Conservation (phyloP, 2,797 vertebrate genomes). For the Meriones psammophilus region DNA sequence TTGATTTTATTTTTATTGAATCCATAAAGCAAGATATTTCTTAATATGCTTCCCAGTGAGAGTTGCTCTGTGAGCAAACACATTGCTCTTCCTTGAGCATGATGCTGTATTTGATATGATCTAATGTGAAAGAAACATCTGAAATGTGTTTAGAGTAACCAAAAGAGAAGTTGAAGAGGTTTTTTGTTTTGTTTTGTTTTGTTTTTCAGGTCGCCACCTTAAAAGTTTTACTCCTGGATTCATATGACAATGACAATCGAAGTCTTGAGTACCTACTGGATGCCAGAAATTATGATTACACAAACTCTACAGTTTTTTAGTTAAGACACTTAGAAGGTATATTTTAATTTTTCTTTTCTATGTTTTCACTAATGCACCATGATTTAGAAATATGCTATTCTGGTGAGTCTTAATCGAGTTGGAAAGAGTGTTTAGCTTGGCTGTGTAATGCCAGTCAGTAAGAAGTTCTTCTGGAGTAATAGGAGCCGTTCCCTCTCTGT, state of each 20-base stretch:
- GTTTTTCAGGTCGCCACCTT: not conserved
- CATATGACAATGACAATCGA: not conserved
- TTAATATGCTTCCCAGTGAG: not conserved
- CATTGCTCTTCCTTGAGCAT: not conserved
- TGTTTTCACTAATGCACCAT: not conserved
- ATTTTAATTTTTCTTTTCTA: slow-evolving; percentile 3
- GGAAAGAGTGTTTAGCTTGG: not conserved
- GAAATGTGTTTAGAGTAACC: not conserved
- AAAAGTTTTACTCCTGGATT: not conserved
- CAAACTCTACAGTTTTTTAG: not conserved
- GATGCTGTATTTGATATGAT: not conserved
- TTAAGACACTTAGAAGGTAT: not conserved
- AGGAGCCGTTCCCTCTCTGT: not conserved
- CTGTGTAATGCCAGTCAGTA: not conserved
- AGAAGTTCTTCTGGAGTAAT: not conserved
- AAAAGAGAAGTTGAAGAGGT: not conserved
- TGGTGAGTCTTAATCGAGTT: not conserved
- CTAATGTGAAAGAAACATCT: not conserved
- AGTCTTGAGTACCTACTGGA: not conserved
- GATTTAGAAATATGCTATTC: not conserved
- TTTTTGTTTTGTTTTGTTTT: not conserved
- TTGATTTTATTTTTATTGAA: slow-evolving; percentile 67
- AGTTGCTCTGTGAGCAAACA: not conserved
- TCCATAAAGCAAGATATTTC: not conserved
- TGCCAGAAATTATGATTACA: not conserved